These are phyloP conservation scores for Bucorvus abyssinicus DNA, from an alignment of 2,797 vertebrate genomes.

Conservation along the genomic window DNA sequence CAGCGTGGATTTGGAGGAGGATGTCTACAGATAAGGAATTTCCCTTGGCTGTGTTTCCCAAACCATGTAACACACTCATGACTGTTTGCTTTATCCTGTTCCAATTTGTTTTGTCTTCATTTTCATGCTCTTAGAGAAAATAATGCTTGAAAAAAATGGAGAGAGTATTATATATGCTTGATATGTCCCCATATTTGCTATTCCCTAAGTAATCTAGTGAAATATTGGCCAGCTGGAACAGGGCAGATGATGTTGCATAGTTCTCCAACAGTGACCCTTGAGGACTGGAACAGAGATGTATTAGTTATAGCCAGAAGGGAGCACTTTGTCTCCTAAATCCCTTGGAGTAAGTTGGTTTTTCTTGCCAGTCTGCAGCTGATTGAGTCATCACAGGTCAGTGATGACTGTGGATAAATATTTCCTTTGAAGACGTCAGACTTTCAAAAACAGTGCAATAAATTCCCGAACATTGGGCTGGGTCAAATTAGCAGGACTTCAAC, in stretches of 20 bases:
- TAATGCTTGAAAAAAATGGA: neutral
- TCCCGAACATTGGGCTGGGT: neutral
- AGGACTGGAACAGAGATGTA: constrained; percentile 39
- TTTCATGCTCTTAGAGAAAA: constrained; percentile 1
- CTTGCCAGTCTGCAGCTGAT: constrained; percentile 37
- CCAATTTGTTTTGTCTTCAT: neutral
- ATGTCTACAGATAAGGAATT: constrained; percentile 52
- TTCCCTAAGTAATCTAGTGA: neutral
- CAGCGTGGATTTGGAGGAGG: constrained; percentile 50
- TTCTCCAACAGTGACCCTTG: constrained; percentile 1
- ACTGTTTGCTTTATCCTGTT: constrained; percentile 40
- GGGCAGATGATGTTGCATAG: neutral
- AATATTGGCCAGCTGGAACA: neutral
- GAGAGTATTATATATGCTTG: neutral
- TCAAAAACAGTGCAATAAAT: constrained; percentile 30
- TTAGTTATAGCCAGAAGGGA: constrained; percentile 46
- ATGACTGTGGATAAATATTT: constrained; percentile 53
- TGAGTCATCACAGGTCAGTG: constrained; percentile 63
- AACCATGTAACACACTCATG: neutral
- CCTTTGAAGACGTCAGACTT: constrained; percentile 46
- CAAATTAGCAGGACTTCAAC: neutral
- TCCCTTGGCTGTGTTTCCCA: constrained; percentile 40
- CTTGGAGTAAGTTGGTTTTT: constrained; percentile 38
- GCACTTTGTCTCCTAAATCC: constrained; percentile 42
- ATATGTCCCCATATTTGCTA: neutral